Evolutionary conservation across 2,888 invertebrate genomes (phyloP), one percentile per base, ranked within the genome.

Genomic region (Drosophila paramelanica): DNA sequence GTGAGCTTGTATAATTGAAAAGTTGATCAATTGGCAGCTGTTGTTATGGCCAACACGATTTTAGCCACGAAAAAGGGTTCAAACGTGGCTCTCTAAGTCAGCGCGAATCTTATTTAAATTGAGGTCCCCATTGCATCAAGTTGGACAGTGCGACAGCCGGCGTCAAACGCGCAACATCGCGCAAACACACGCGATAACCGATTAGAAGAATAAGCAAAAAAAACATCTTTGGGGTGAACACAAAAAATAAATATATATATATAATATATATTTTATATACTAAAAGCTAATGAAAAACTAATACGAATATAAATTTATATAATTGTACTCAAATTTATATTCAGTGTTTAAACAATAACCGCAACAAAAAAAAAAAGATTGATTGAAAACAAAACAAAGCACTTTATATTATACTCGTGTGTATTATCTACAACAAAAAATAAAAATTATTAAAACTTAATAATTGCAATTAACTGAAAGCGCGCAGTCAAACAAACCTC

Each of bases 111-210:
- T 51, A 71, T 57, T 72, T 55, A 64, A 72, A 71, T 66, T 55
- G n/a, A 27, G 55, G 47, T 64, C 41, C 43, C 23, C 47, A 39
- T 20, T 60, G 50, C 47, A 49, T 23, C 25, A 55, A 27, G 14
- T 39, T 8, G 38, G 56, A 43, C 82, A 83, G 82, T 83, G 33
- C 23, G 49, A 43, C 56, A 46, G 38, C 50, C 59, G 70, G 61
- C 71, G 71, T 73, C 82, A 67, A 82, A 43, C 82, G 73, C 45
- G 65, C 52, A 73, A 79, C 82, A 84, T 50, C 81, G 60, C 50
- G 36, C 8, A 66, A 58, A n/a, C 68, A 58, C 47, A 17, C 45
- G 39, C 43, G 55, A 59, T 47, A 51, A 62, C 60, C 70, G 67
- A 73, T 79, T 65, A 61, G 53, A 59, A 55, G 39, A 61, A 45